These are phyloP conservation scores for Anaspis maculata DNA, from an alignment of 2,888 invertebrate species.

Conservation along the genomic window DNA sequence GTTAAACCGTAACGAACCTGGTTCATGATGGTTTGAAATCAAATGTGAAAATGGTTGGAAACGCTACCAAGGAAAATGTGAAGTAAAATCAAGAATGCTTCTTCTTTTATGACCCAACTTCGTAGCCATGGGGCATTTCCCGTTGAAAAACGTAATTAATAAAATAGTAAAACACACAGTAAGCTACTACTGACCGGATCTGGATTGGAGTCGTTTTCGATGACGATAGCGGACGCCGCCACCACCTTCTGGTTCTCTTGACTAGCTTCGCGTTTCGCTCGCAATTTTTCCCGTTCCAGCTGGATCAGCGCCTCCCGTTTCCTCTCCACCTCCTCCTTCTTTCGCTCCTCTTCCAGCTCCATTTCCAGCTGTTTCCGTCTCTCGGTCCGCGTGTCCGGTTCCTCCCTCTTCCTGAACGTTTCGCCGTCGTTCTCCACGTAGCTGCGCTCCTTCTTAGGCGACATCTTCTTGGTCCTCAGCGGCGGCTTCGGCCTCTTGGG, in stretches of 20 bases:
- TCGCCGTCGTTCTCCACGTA: constrained; percentile 24
- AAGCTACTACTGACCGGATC: constrained; percentile 64
- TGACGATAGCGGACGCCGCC: constrained; percentile 52
- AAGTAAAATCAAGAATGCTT: no score
- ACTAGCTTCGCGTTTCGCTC: constrained; percentile 40
- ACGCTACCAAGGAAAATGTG: no score
- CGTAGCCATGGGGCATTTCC: no score
- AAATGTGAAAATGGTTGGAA: no score
- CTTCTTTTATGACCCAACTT: no score
- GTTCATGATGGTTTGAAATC: no score
- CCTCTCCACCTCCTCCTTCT: constrained; percentile 41
- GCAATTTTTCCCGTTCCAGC: constrained; percentile 38
- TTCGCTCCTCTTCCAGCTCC: constrained; percentile 43
- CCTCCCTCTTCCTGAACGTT: constrained; percentile 21
- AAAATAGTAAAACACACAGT: no score
- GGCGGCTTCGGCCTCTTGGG: constrained; percentile 87
- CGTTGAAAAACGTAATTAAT: no score
- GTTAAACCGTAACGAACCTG: no score
- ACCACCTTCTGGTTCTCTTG: constrained; percentile 39
- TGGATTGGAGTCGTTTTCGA: constrained; percentile 59
- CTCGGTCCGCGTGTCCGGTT: no score
- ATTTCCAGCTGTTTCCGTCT: constrained; percentile 42
- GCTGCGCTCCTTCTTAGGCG: constrained; percentile 65
- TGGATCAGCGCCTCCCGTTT: constrained; percentile 37
- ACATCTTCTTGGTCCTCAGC: constrained; percentile 62